These are phyloP conservation scores for Amiota mariae DNA, from an alignment of 2,888 invertebrate genomes.

Conservation along the genomic window DNA sequence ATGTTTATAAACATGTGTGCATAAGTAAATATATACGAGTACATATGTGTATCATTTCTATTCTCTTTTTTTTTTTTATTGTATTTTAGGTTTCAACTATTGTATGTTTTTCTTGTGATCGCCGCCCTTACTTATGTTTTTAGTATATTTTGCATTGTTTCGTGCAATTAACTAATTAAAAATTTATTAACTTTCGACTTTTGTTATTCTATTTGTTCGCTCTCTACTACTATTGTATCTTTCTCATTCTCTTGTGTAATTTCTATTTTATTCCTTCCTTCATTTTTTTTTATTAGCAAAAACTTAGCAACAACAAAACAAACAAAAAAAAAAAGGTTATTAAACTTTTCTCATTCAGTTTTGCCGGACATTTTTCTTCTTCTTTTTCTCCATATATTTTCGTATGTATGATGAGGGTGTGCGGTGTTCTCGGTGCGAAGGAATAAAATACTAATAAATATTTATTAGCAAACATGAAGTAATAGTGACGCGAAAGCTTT, in stretches of 20 bases:
- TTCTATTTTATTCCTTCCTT: background rate
- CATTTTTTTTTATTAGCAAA: background rate
- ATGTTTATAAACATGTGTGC: background rate
- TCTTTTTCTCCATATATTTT: no score
- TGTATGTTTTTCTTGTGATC: background rate
- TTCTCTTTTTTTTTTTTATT: background rate
- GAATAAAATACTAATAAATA: conserved; percentile 14
- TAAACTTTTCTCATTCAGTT: conserved; percentile 24
- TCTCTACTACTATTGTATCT: background rate
- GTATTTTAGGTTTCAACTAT: background rate
- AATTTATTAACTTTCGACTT: conserved; percentile 21
- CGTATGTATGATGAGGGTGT: background rate
- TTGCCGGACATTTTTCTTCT: background rate
- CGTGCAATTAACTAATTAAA: conserved; percentile 19
- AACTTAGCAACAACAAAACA: background rate
- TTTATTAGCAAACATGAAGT: conserved; percentile 3
- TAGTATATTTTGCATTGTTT: background rate
- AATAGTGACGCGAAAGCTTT: background rate
- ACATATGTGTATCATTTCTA: background rate
- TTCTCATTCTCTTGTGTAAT: background rate
- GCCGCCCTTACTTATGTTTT: background rate
- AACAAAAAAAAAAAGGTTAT: conserved; percentile 3
- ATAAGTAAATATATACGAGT: no score
- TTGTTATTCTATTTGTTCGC: background rate
- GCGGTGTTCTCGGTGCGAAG: background rate